Evolutionary conservation across 1,140 invertebrate species (phyloP), one percentile per base, ranked within the genome.

Genomic region (Neoseiulus cucumeris): DNA sequence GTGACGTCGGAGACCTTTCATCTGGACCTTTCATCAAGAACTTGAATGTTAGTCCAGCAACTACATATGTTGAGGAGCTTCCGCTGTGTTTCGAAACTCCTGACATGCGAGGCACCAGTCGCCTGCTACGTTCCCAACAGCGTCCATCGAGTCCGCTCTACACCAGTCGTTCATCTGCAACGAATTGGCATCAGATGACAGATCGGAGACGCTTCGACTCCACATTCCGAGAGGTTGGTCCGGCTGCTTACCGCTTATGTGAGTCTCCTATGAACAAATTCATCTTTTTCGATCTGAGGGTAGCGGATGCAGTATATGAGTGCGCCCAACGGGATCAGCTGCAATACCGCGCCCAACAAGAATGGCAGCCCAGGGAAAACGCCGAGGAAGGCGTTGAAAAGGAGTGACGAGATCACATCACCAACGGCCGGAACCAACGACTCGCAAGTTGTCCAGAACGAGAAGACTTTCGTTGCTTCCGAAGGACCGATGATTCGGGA

Each of bases 391-490:
- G 51, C 51, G 51, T 59, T 59, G 33, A 59, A 59, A 6, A 59
- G 22, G 14, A 59, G 51, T 2, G 51, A 59, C 33, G 51, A 59
- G 25, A 59, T 59, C 17, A 59, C 51, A 25, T 59, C 51, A 5
- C 51, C 51, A n/a, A 59, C 22, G 51, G 51, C 51, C 17, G 51
- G 51, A 1, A 59, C 51, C 51, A 59, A 33, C 2, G 51, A 59
- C 22, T 59, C 51, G 51, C 51, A 59, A 14, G 51, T 59, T 25
- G 51, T 59, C 51, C 51, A 59, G 51, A 59, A 59, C 17, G 51
- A 59, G 22, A 59, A 59, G 25, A 59, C 51, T 9, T 59, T 59
- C 17, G 51, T 33, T 25, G 51, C 33, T 9, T 59, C 51, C 25
- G 51, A 59, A 25, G 51, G 51, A 29, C 51, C 51, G 22, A 59